A percentile compares a stretch with the other conserved stretches of the same genome.
Conservation (phyloP, 2,888 invertebrate species). For the Stenotaenia linearis region DNA sequence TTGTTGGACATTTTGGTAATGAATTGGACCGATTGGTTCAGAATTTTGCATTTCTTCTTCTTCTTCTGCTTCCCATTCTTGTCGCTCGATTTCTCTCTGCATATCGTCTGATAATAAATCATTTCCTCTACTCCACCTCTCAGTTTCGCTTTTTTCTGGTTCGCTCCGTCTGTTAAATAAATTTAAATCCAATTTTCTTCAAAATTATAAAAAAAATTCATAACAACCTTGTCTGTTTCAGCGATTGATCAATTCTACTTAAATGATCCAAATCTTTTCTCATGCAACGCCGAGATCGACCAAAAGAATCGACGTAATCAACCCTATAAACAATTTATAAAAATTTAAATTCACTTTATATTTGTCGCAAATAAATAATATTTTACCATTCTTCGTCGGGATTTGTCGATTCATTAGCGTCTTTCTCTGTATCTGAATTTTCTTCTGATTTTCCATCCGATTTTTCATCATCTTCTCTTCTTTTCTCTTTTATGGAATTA, state of each 20-base stretch:
- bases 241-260: slow-evolving; percentile 57
- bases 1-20: slow-evolving; percentile 87
- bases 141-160: background rate
- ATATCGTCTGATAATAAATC: slow-evolving; percentile 55
- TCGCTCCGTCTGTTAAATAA: background rate
- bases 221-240: slow-evolving; percentile 34
- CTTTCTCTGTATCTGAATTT: slow-evolving; percentile 48
- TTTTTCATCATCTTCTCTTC: background rate
- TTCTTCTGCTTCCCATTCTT: slow-evolving; percentile 84
- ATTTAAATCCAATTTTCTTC: background rate
- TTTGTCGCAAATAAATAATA: background rate
- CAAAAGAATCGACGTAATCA: slow-evolving; percentile 82
- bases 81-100: slow-evolving; percentile 51
- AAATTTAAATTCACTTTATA: background rate
- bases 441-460: background rate
- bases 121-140: background rate
- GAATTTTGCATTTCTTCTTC: slow-evolving; percentile 45
- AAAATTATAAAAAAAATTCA: background rate
- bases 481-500: background rate
- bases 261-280: slow-evolving; percentile 66
- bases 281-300: slow-evolving; percentile 76
- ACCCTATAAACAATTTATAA: slow-evolving; percentile 56
- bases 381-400: slow-evolving; percentile 30
- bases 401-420: slow-evolving; percentile 45
- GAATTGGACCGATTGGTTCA: slow-evolving; percentile 59